Evolutionary conservation across 2,113 vertebrate species (phyloP).

Genomic region (Propithecus coquereli): DNA sequence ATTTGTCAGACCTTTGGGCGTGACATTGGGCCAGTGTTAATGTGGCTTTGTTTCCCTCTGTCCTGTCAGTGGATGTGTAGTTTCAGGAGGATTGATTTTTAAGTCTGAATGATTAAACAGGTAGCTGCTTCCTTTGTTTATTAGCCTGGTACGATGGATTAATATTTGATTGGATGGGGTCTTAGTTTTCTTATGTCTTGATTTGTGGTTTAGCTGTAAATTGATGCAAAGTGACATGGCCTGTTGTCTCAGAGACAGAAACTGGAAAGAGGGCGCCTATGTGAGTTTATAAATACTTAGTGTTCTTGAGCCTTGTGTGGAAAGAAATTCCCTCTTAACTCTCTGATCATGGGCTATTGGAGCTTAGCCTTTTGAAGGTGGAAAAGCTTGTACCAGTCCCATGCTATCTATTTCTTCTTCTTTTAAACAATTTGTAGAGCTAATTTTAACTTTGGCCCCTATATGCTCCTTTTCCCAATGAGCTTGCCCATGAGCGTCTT

Average conservation of each 20-base stretch:
- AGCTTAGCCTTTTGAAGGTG: background rate
- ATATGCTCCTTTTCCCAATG: background rate
- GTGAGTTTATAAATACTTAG: background rate
- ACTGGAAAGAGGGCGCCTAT: background rate
- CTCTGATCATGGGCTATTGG: background rate
- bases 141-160: background rate
- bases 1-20: background rate
- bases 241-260: background rate
- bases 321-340: background rate
- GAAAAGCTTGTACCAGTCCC: background rate
- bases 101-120: background rate
- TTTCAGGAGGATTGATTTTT: background rate
- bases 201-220: slow-evolving; percentile 8
- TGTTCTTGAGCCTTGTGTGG: background rate
- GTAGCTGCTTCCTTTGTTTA: background rate
- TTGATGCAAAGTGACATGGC: background rate
- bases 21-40: background rate
- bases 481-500: background rate
- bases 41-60: background rate
- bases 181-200: slow-evolving; percentile 12
- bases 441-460: background rate
- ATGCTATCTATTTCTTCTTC: background rate
- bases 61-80: background rate
- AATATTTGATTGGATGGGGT: background rate
- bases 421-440: background rate